These are phyloP conservation scores for Neogale vison DNA, from an alignment of 2,113 vertebrate species.

Conservation along the genomic window DNA sequence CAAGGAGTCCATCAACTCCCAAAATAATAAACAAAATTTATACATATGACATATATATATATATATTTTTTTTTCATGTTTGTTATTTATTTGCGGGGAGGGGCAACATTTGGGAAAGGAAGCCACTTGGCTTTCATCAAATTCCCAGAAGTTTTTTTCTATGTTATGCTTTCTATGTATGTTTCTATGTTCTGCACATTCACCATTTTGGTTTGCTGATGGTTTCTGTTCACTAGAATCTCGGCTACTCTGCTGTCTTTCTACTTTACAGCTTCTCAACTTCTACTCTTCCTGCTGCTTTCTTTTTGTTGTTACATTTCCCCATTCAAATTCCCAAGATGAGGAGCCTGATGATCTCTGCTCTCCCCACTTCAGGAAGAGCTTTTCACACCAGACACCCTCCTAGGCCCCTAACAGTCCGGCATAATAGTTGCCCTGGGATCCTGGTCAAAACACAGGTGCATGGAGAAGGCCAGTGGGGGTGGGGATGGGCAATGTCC, in stretches of 20 bases:
- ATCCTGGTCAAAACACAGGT: not conserved
- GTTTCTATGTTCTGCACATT: not conserved
- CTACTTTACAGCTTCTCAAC: not conserved
- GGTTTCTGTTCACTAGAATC: not conserved
- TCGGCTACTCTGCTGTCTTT: not conserved
- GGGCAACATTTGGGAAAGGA: not conserved
- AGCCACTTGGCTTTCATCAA: not conserved
- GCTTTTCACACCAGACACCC: not conserved
- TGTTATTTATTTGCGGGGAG: not conserved
- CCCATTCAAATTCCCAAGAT: not conserved
- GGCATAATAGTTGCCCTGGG: not conserved
- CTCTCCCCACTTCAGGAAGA: not conserved
- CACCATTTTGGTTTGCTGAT: not conserved
- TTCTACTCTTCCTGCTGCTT: not conserved
- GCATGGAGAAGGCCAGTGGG: not conserved
- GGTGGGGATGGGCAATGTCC: fast-evolving
- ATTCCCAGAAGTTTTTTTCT: not conserved
- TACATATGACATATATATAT: not conserved
- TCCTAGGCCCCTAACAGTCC: not conserved
- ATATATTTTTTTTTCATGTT: not conserved
- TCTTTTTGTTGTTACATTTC: not conserved
- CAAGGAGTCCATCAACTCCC: not conserved
- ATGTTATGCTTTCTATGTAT: not conserved
- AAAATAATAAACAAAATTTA: not conserved
- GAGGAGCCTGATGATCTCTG: not conserved